Base-by-base conservation (phyloP, 2,888 invertebrate species). In the Sipha maydis region DNA sequence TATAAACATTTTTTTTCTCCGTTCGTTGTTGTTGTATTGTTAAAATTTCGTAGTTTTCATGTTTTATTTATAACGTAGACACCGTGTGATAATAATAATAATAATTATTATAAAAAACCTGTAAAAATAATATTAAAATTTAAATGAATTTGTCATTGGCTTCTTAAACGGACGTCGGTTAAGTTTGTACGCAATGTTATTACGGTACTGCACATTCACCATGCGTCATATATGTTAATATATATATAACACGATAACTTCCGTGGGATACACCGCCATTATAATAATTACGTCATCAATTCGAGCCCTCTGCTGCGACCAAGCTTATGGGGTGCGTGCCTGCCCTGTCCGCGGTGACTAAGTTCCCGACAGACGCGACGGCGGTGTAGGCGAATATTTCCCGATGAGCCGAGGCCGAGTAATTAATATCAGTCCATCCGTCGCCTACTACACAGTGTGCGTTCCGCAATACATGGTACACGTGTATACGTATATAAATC, bases 281-380 rank as follows among this genome's bases (percentile, higher is more conserved):
- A 73, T 61, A 79, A 56, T 79, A 80, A 86, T 79, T 73, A 79
- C 79, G 85, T 79, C 71, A 86, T 86, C 79, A 79, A 86, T 79
- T 86, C 73, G 25, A 21, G n/a, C 71, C 54, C 85, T 31, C 48
- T 41, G 11, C 25, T 34, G 21, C 31, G 34, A 21, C n/a, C 21
- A 9, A 31, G 19, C 11, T 28, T 69, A 11, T 69, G 11, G 69
- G 11, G 73, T 34, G 28, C 17, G 34, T 4, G 73, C 14, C 11
- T 1, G 21, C 71, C 25, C n/a, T 34, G 56, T 56, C n/a, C 69
- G 79, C 71, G 85, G 71, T 86, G 85, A 86, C 85, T 86, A 79
- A 86, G 79, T 79, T 79, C 31, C 73, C 67, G n/a, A 1, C 21
- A 14, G 8, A 11, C 48, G 34, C 69, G 61, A 25, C 17, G 54